Conservation (phyloP, 2,113 vertebrate genomes). For the Sprattus sprattus region DNA sequence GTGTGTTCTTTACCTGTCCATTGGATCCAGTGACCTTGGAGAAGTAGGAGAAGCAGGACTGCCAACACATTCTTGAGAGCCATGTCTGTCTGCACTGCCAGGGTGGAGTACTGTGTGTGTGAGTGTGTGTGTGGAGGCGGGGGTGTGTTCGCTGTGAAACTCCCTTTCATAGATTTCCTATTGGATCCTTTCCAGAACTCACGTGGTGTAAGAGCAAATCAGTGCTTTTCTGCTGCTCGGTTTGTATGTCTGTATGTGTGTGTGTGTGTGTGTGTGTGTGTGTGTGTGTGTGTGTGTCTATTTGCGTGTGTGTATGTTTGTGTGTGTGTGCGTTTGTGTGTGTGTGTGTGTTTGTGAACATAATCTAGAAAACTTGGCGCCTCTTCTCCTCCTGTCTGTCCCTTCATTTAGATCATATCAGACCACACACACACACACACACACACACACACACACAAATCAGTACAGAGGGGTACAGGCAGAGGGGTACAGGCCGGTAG, state of each 20-base stretch:
- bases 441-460: not conserved
- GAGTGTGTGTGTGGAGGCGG: not conserved
- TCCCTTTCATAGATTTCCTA: too few species aligned
- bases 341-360: not conserved
- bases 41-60: not conserved
- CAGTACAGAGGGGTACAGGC: too few species aligned
- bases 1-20: not conserved
- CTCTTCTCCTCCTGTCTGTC: too few species aligned
- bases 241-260: not conserved
- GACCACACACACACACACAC: not conserved
- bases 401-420: not conserved
- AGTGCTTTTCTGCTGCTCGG: too few species aligned
- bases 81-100: slow-evolving; percentile 27
- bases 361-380: too few species aligned
- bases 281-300: not conserved
- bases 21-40: not conserved
- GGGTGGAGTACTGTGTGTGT: not conserved
- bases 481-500: too few species aligned
- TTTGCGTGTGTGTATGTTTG: too few species aligned
- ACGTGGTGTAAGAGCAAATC: too few species aligned
- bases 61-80: slow-evolving; percentile 19
- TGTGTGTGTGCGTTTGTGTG: not conserved
- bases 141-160: not conserved
- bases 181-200: too few species aligned
- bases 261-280: not conserved